These are phyloP conservation scores for Bolinopsis microptera DNA, from an alignment of 37 sponge, comb jelly and placozoan genomes.

Conservation along the genomic window DNA sequence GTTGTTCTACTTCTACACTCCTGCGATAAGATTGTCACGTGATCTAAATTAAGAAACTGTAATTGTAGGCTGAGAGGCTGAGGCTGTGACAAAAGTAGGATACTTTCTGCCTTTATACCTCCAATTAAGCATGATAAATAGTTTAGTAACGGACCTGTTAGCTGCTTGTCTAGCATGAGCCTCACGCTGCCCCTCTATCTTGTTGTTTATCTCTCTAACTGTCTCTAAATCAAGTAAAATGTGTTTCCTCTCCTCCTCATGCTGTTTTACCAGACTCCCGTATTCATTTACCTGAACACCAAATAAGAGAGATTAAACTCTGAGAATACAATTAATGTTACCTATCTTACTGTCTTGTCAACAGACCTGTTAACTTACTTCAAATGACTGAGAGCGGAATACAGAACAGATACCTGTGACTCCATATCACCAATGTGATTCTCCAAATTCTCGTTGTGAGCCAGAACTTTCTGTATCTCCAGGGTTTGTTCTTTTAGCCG, in stretches of 20 bases:
- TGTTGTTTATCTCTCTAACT: constrained; percentile 50
- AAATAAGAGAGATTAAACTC: no score
- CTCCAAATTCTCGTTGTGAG: constrained; percentile 20
- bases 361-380: no score
- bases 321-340: no score
- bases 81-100: no score
- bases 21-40: no score
- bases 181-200: constrained; percentile 64
- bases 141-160: no score
- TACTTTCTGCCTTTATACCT: no score
- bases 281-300: constrained; percentile 4
- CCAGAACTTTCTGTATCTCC: constrained; percentile 38
- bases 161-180: constrained; percentile 65
- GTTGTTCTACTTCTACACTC: constrained; percentile 51
- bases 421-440: neutral
- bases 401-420: constrained; percentile 3
- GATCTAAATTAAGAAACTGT: no score
- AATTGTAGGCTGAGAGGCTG: no score
- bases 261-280: neutral
- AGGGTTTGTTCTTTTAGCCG: constrained; percentile 49
- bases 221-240: constrained; percentile 52
- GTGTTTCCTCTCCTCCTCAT: constrained; percentile 16
- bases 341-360: no score
- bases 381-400: neutral
- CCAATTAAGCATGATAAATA: no score